Percentiles rank a stretch among this genome's conserved stretches.
Conservation (phyloP, 1,140 invertebrate species). For the Samia ricini region DNA sequence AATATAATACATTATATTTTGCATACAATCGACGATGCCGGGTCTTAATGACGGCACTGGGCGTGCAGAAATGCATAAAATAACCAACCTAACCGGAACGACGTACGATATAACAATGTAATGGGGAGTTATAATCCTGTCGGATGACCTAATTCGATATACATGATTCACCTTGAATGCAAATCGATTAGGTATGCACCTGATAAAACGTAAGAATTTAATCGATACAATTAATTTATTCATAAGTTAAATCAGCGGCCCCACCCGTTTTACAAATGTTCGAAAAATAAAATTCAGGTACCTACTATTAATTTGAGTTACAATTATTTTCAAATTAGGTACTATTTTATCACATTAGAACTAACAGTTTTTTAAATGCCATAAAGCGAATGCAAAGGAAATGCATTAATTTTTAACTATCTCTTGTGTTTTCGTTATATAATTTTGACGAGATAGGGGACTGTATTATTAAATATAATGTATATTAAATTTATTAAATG, state of each 20-base stretch:
- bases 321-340: too few relatives aligned
- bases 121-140: constrained; percentile 15
- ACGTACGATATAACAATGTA: constrained; percentile 12
- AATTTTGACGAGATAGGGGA: too few relatives aligned
- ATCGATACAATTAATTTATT: background rate
- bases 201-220: background rate
- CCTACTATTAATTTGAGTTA: too few relatives aligned
- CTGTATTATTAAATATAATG: too few relatives aligned
- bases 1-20: too few relatives aligned
- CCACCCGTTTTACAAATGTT: background rate
- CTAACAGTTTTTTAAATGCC: too few relatives aligned
- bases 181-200: background rate
- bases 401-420: too few relatives aligned
- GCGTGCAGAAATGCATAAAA: constrained; percentile 55
- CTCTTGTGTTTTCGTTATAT: too few relatives aligned
- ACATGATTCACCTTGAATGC: background rate
- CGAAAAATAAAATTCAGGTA: too few relatives aligned
- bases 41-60: constrained; percentile 22
- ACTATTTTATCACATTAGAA: too few relatives aligned
- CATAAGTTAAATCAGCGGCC: background rate
- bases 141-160: background rate
- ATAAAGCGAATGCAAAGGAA: too few relatives aligned
- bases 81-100: constrained; percentile 20
- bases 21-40: constrained; percentile 51
- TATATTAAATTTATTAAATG: too few relatives aligned